These are phyloP conservation scores for Cephus nigrinus DNA, from an alignment of 2,888 invertebrate genomes.

Conservation along the genomic window DNA sequence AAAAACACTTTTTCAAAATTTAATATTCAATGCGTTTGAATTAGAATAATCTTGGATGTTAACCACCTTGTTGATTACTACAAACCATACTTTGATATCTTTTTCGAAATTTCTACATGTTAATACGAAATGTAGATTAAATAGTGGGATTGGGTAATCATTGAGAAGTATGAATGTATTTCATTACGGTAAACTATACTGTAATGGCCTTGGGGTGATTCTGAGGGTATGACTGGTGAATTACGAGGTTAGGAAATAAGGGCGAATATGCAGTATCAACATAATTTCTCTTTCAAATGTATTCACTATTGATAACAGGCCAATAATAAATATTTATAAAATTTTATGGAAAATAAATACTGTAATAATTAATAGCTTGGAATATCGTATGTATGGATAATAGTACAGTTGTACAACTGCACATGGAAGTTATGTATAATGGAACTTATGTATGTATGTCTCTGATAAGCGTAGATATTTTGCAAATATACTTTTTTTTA, in stretches of 20 bases:
- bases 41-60: background rate
- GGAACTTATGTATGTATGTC: background rate
- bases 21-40: no score
- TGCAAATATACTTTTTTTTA: background rate
- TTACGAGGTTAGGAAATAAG: background rate
- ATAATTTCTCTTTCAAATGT: background rate
- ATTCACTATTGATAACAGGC: background rate
- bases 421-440: background rate
- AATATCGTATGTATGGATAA: background rate
- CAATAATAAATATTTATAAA: slow-evolving; percentile 2
- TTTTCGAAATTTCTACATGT: background rate
- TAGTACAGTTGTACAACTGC: background rate
- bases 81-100: background rate
- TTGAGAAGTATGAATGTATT: background rate
- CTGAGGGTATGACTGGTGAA: background rate
- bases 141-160: background rate
- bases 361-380: background rate
- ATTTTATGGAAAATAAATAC: background rate
- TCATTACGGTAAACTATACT: background rate
- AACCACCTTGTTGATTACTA: background rate
- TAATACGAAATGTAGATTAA: background rate
- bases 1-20: background rate
- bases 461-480: background rate
- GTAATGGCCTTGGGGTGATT: background rate
- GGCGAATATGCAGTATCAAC: background rate